Base-by-base conservation (phyloP, 1,140 invertebrate species). In the Phymorhynchus buccinoides region DNA sequence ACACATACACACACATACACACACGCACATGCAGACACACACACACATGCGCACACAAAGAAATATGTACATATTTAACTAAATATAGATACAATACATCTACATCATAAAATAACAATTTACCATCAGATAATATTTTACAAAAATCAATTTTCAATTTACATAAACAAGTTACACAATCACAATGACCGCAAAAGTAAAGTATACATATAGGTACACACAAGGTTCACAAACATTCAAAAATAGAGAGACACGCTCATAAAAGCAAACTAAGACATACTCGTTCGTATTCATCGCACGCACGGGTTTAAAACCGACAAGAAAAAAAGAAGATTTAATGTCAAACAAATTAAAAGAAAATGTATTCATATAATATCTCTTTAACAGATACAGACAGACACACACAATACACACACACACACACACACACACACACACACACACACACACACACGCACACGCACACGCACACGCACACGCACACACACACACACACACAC, bases 361-460 rank as follows among this genome's bases (percentile, higher is more conserved):
- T n/a, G n/a, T n/a, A n/a, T n/a, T n/a, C n/a, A n/a, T n/a, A 35
- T 35, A 75, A 35, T 75, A 7, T 32, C 22, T 18, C 2, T 6
- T n/a, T 42, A 41, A 37, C 75, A 78, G 2, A 3, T 27, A 4
- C 12, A 78, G 1, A 78, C 7, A 41, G 7, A 78, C 9, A 78
- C 22, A 42, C 22, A 1, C 18, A 41, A 42, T 41, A 42, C 75
- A 78, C 75, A 44, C 75, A 78, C 75, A 78, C 75, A 78, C 37
- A 78, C 75, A 78, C 39, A 78, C 75, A 78, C 75, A 78, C 75
- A 44, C 75, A 78, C 75, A 78, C 75, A 78, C 39, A 78, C 75
- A 42, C 75, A 42, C 75, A 9, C 39, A 42, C 75, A 9, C 75
- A 42, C 75, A 42, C 75, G 12, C 75, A 42, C 22, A 44, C 75